Evolutionary conservation across 2,797 vertebrate genomes (phyloP).

Genomic region (Pseudochirops corinnae): DNA sequence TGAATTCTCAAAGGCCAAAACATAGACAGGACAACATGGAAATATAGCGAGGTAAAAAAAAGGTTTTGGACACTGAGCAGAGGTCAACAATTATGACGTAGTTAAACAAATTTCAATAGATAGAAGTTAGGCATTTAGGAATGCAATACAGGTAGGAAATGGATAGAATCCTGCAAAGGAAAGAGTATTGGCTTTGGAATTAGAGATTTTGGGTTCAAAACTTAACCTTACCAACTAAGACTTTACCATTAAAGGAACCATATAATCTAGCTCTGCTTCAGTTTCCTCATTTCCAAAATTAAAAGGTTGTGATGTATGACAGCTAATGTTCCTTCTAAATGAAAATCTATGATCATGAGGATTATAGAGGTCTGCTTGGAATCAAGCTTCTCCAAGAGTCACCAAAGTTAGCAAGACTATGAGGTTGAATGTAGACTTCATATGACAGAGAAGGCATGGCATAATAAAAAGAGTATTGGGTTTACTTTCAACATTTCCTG

Average conservation of each 20-base stretch:
- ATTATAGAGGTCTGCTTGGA: neutral
- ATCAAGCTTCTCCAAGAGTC: neutral
- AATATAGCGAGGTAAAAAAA: neutral
- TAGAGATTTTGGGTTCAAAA: neutral
- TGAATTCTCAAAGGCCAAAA: conserved; percentile 29
- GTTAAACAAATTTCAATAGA: conserved; percentile 24
- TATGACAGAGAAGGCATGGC: neutral
- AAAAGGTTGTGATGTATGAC: neutral
- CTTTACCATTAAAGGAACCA: neutral
- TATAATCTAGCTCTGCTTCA: neutral
- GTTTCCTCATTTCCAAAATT: neutral
- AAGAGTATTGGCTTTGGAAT: neutral
- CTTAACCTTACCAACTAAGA: neutral
- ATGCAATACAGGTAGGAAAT: neutral
- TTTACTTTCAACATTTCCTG: neutral
- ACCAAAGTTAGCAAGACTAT: neutral
- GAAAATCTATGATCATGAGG: neutral
- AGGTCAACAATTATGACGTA: neutral
- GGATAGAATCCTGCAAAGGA: neutral
- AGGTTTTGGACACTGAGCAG: neutral
- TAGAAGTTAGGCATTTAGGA: neutral
- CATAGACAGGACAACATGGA: neutral
- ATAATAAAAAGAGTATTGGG: neutral
- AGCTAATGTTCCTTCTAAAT: neutral
- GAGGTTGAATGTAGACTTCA: neutral